Conservation (phyloP, 1,140 invertebrate species). For the Mesaphorura yosii region DNA sequence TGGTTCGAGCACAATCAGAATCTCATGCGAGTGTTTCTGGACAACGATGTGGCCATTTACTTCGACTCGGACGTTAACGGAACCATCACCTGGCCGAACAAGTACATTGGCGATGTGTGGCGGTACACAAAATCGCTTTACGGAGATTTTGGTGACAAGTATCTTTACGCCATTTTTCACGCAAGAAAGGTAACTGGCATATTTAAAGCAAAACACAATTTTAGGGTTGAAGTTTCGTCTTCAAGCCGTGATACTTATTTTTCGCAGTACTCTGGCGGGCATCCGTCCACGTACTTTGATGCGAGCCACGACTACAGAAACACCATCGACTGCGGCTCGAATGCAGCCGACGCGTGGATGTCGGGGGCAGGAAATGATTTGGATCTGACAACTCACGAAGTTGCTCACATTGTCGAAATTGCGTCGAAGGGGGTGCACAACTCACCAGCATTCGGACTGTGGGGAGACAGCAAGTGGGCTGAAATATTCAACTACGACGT, state of each 20-base stretch:
- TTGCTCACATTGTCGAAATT: conserved; percentile 26
- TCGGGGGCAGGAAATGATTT: conserved; percentile 10
- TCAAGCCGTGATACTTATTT: no score
- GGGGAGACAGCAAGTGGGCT: conserved; percentile 28
- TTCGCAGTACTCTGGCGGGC: conserved; percentile 20
- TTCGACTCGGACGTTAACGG: conserved; percentile 10
- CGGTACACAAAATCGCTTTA: conserved; percentile 17
- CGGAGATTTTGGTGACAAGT: conserved; percentile 21
- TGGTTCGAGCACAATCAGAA: conserved; percentile 11
- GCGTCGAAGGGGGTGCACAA: conserved; percentile 12
- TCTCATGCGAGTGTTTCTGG: conserved; percentile 7
- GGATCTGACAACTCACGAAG: conserved; percentile 24
- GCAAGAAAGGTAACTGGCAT: conserved; percentile 11
- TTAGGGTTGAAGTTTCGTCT: no score
- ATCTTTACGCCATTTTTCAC: conserved; percentile 26
- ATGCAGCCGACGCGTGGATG: conserved; percentile 6
- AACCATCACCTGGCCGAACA: conserved; percentile 6
- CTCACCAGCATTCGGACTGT: conserved; percentile 23
- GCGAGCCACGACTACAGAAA: conserved; percentile 12
- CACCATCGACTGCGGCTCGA: conserved; percentile 18
- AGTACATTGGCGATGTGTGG: conserved; percentile 16
- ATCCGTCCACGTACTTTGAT: conserved; percentile 20
- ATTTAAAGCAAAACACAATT: no score
- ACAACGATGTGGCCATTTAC: conserved; percentile 16
- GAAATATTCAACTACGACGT: conserved; percentile 31